Conservation (phyloP, 2,888 invertebrate genomes). For the Ectemnius lituratus region DNA sequence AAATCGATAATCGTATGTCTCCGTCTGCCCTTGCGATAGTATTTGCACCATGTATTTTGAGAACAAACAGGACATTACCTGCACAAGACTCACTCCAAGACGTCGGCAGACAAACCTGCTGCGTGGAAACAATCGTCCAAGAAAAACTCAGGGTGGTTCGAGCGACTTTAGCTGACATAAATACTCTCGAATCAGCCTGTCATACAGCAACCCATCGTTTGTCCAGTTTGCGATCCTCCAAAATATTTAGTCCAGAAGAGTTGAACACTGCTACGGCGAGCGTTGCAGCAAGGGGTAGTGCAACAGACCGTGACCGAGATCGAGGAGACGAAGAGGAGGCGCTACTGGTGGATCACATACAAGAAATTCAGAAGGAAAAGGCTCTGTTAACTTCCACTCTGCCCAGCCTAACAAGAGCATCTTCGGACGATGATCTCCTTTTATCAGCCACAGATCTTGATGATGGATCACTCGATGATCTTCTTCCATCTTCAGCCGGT, state of each 20-base stretch:
- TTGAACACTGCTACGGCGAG: slow-evolving; percentile 73
- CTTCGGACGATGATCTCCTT: slow-evolving; percentile 92
- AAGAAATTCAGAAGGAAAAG: slow-evolving; percentile 90
- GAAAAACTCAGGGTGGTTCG: slow-evolving; percentile 92
- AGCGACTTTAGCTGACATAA: slow-evolving; percentile 92
- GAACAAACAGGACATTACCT: slow-evolving; percentile 91
- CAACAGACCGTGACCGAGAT: slow-evolving; percentile 71
- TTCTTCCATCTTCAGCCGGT: slow-evolving; percentile 74
- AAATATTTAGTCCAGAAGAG: slow-evolving; percentile 83
- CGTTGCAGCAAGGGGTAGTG: slow-evolving; percentile 63
- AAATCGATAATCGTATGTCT: slow-evolving; percentile 94
- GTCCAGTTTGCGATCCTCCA: slow-evolving; percentile 86
- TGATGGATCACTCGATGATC: slow-evolving; percentile 83
- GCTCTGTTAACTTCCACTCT: slow-evolving; percentile 88
- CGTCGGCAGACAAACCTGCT: slow-evolving; percentile 92
- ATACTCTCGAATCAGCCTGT: slow-evolving; percentile 91
- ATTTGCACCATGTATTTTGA: slow-evolving; percentile 95
- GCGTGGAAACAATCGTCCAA: slow-evolving; percentile 93
- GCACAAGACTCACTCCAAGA: slow-evolving; percentile 95
- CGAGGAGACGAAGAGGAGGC: slow-evolving; percentile 86
- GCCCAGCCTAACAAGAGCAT: slow-evolving; percentile 89
- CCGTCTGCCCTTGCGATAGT: slow-evolving; percentile 94
- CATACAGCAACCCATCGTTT: slow-evolving; percentile 90
- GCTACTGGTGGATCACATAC: slow-evolving; percentile 87
- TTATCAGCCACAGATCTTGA: slow-evolving; percentile 87